Base-by-base conservation (phyloP, 2,888 invertebrate species). In the Campoplex capitator region DNA sequence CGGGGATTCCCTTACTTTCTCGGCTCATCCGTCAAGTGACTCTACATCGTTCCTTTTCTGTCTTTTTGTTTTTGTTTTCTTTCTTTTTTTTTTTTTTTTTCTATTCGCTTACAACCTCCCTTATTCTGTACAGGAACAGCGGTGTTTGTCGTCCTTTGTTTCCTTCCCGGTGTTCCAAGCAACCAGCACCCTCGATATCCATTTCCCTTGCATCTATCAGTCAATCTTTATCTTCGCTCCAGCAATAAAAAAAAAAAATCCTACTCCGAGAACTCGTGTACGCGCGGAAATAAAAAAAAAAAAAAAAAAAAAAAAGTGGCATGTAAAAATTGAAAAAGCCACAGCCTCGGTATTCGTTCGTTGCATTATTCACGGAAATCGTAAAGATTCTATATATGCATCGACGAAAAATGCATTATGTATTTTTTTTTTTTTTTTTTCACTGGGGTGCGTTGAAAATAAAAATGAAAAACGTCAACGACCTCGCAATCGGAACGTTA, bases 21-120 rank as follows among this genome's bases (percentile, higher is more conserved):
- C 56, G 71, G 75, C 71, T 70, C 84, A 83, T 84, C 81, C 78
- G 84, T 84, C 82, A 84, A 84, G 75, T 82, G 84, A 51, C 48
- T 45, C 16, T 56, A 70, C 83, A 42, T 74, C 58, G 74, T 32
- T 78, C 76, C 68, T 45, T 45, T 54, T 51, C 54, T 28, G n/a
- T 23, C 70, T 58, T 45, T 68, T 62, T 67, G 58, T 35, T 23
- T 23, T 23, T 23, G 23, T 23, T 32, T 78, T 73, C 68, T 45
- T 45, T 54, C 38, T 45, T 28, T n/a, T 23, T 62, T 58, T 45
- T 58, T 45, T 67, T 51, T 35, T 23, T 71, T 56, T 65, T 32
- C 71, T 28, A 38, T 48, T 11, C 13, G 16, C 38, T 23, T 28
- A 13, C 45, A 8, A 2, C 42, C 38, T 11, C 73, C 23, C 45